Conservation (phyloP, 2,113 vertebrate genomes). For the Procavia capensis region DNA sequence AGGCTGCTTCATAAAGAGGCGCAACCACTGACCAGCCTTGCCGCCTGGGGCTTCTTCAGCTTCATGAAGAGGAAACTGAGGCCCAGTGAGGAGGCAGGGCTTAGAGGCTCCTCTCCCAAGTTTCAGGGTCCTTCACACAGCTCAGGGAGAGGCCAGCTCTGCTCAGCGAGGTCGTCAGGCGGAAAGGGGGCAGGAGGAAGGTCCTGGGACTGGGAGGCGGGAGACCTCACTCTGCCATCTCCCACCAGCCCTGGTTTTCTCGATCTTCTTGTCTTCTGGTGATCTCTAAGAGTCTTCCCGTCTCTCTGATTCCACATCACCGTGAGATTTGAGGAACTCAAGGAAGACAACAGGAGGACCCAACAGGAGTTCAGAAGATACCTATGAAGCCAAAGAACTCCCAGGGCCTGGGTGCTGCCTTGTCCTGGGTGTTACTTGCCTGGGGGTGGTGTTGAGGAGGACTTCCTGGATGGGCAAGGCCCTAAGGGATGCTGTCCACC, state of each 20-base stretch:
- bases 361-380: too few species aligned
- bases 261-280: too few species aligned
- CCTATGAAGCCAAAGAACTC: not conserved
- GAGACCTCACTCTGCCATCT: not conserved
- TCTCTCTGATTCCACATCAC: not conserved
- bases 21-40: too few species aligned
- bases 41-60: too few species aligned
- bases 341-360: not conserved
- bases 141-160: not conserved
- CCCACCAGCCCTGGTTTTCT: not conserved
- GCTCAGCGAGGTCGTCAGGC: accelerated
- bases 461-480: too few species aligned
- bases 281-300: too few species aligned
- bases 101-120: accelerated
- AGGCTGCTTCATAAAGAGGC: not conserved
- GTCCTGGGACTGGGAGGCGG: not conserved
- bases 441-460: not conserved
- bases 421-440: too few species aligned
- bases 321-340: too few species aligned
- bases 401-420: accelerated
- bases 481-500: not conserved
- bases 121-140: not conserved
- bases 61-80: not conserved
- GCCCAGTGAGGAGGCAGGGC: not conserved
- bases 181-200: accelerated